Percentiles rank a stretch among this genome's conserved stretches.
phyloP scores from a whole-genome alignment of 2,888 invertebrate genomes.

The Myathropa florea region DNA sequence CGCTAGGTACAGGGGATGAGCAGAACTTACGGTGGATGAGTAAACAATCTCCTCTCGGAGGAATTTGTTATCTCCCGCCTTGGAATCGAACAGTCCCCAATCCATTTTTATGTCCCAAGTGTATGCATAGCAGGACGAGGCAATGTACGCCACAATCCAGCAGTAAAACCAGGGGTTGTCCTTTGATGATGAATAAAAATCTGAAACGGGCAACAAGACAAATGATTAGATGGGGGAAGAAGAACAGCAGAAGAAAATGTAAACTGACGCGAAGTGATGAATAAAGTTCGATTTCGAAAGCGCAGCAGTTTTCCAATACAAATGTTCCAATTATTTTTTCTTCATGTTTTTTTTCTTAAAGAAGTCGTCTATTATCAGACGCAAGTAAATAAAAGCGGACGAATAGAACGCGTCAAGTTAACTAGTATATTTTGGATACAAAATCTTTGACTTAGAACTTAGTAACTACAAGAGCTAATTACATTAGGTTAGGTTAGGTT shows the following conservation, averaged over 20 bases:
- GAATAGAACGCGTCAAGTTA: no score
- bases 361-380: no score
- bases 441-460: no score
- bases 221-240: neutral
- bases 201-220: constrained; percentile 64
- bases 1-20: neutral
- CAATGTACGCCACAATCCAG: constrained; percentile 86
- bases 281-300: neutral
- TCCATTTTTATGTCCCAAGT: constrained; percentile 95
- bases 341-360: no score
- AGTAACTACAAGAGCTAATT: no score
- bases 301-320: no score
- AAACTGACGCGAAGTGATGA: neutral
- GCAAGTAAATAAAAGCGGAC: no score
- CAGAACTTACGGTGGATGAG: constrained; percentile 84
- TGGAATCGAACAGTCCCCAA: constrained; percentile 90
- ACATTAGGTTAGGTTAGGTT: no score
- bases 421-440: no score
- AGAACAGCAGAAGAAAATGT: neutral
- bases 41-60: constrained; percentile 91
- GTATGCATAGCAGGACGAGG: constrained; percentile 90
- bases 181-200: constrained; percentile 77
- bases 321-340: no score
- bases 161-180: constrained; percentile 86
- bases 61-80: constrained; percentile 88